Evolutionary conservation across 2,113 vertebrate species (phyloP), one percentile per base, ranked within the genome.

Genomic region (Melospiza melodia): DNA sequence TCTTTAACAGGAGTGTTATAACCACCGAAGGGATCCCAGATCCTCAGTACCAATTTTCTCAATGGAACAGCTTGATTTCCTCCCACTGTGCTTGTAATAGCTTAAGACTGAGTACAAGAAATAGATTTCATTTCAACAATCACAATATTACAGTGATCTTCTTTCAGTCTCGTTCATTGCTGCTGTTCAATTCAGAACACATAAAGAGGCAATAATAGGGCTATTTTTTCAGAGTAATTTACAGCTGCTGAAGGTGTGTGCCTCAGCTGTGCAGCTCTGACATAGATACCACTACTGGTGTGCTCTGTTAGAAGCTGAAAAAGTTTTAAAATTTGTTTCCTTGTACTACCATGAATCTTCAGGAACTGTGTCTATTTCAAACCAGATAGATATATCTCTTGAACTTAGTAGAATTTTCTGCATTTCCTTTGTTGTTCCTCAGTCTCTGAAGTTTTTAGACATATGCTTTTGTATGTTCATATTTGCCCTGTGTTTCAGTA

Each of bases 1-100:
- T 44, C 44, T 66, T 28, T 52, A 83, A 58, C 2, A 66, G n/a
- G 49, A 76, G 46, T 83, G 8, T 31, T 93, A 33, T 90, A 77
- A 15, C 62, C 55, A 28, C 37, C 62, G 63, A 74, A 94, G 18
- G 30, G 39, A 93, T 90, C 65, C n/a, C 30, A 88, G 59, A 55
- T 76, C 46, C 77, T 88, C 35, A 46, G 3, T 44, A 80, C 51
- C 39, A 48, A 9, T 90, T 93, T 94, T 92, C 75, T 97, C 72
- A 95, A 92, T 74, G 72, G 22, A 94, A 74, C 72, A 93, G 82
- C 78, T 93, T 94, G 82, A 88, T 90, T 94, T 88, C 82, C 88
- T 94, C 95, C 85, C 82, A 94, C 88, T 77, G 44, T 67, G 23
- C 75, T 88, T 86, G 46, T 83, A 92, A 85, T 46, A 94, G 75